phyloP scores from a whole-genome alignment of 2,888 invertebrate genomes.

The Erynnis tages region DNA sequence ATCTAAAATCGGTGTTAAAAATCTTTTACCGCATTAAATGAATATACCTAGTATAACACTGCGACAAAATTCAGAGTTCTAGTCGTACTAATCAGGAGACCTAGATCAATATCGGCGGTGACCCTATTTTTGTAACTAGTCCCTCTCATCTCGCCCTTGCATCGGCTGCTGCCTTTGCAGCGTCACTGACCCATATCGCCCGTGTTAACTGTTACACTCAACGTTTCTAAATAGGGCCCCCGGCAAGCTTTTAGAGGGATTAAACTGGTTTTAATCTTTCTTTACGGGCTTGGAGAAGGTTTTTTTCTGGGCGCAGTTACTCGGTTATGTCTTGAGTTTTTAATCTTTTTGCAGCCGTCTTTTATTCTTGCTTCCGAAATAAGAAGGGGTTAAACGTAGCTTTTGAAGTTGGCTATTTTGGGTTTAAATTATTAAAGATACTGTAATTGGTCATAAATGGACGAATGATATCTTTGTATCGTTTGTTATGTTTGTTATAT shows the following conservation, averaged over 20 bases:
- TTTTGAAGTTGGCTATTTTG: too few relatives aligned
- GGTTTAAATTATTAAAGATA: too few relatives aligned
- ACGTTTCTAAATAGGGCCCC: conserved; percentile 41
- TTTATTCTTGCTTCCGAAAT: too few relatives aligned
- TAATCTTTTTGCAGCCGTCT: background rate
- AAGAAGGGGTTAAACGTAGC: too few relatives aligned
- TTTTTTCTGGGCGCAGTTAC: conserved; percentile 9
- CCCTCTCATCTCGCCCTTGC: conserved; percentile 56
- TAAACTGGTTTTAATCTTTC: conserved; percentile 18
- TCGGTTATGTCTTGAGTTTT: background rate
- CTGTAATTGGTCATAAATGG: too few relatives aligned
- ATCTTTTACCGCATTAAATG: too few relatives aligned
- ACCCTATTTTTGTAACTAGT: conserved; percentile 43
- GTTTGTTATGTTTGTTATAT: too few relatives aligned
- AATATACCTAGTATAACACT: too few relatives aligned
- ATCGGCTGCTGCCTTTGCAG: conserved; percentile 49
- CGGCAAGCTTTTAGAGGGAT: conserved; percentile 24
- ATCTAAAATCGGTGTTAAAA: too few relatives aligned
- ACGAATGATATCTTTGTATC: too few relatives aligned
- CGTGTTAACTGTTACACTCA: conserved; percentile 49
- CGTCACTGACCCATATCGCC: conserved; percentile 66
- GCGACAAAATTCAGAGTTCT: background rate
- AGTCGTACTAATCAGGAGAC: conserved; percentile 15
- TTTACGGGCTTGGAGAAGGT: background rate
- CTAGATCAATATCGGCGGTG: conserved; percentile 32